Evolutionary conservation across 2,113 vertebrate genomes (phyloP).

Genomic region (Aegotheles bennettii): DNA sequence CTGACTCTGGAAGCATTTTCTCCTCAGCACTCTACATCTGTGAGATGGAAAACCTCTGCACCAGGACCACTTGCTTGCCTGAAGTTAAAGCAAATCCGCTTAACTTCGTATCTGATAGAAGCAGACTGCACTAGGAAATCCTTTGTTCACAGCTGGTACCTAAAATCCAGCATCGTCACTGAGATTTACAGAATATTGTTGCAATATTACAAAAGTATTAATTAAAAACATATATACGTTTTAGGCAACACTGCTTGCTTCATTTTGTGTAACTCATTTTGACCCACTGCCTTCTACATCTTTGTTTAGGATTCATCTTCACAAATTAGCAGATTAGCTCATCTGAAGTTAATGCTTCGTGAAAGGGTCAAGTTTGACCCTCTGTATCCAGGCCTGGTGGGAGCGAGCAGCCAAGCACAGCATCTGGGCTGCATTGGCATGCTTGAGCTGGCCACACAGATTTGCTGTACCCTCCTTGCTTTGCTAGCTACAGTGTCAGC

Average conservation of each 20-base stretch:
- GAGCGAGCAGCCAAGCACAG: neutral
- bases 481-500: neutral
- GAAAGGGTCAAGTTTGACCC: neutral
- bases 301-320: neutral
- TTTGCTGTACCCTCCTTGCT: neutral
- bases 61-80: neutral
- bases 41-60: neutral
- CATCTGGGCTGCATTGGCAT: neutral
- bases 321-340: neutral
- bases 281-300: neutral
- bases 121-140: neutral
- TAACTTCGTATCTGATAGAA: neutral
- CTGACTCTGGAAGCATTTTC: neutral
- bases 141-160: neutral
- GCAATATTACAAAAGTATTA: neutral
- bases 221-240: neutral
- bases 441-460: neutral
- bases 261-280: neutral
- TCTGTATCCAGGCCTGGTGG: neutral
- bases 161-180: rapidly evolving
- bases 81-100: neutral
- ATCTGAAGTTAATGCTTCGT: neutral
- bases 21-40: neutral
- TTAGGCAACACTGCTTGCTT: neutral
- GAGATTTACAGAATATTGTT: neutral